A percentile compares a stretch with the other conserved stretches of the same genome.
Conservation (phyloP, 1,140 invertebrate species). For the Listronotus oregonensis region DNA sequence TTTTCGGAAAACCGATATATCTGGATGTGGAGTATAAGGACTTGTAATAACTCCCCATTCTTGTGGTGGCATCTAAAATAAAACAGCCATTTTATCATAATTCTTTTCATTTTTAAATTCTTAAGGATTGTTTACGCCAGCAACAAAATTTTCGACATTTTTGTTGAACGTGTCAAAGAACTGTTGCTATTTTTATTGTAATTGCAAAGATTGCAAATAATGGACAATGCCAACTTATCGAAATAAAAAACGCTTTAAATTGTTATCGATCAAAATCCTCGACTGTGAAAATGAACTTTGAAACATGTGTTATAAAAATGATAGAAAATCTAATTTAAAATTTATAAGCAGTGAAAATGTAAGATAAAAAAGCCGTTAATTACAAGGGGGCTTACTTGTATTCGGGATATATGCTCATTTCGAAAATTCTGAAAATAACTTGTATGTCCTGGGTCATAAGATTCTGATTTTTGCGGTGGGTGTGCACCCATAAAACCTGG, state of each 20-base stretch:
- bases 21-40: conserved; percentile 56
- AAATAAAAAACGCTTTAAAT: too few species aligned
- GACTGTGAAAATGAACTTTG: too few species aligned
- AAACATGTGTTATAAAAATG: too few species aligned
- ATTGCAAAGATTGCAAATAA: too few species aligned
- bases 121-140: too few species aligned
- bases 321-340: too few species aligned
- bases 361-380: conserved; percentile 11
- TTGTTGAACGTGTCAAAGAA: too few species aligned
- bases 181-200: too few species aligned
- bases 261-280: too few species aligned
- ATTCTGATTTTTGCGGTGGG: conserved; percentile 43
- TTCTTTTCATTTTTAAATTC: too few species aligned
- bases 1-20: conserved; percentile 56
- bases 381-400: conserved; percentile 48
- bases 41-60: conserved; percentile 57
- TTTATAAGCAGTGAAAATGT: not conserved
- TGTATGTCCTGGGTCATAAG: conserved; percentile 35
- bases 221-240: too few species aligned
- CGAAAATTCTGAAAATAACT: conserved; percentile 54
- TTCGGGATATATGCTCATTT: conserved; percentile 52
- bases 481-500: conserved; percentile 48
- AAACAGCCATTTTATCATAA: not conserved
- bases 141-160: not conserved
- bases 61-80: conserved; percentile 45